Percentiles rank a stretch among this genome's conserved stretches.
Conservation (phyloP, 2,888 invertebrate species). For the Latrodectus hesperus region DNA sequence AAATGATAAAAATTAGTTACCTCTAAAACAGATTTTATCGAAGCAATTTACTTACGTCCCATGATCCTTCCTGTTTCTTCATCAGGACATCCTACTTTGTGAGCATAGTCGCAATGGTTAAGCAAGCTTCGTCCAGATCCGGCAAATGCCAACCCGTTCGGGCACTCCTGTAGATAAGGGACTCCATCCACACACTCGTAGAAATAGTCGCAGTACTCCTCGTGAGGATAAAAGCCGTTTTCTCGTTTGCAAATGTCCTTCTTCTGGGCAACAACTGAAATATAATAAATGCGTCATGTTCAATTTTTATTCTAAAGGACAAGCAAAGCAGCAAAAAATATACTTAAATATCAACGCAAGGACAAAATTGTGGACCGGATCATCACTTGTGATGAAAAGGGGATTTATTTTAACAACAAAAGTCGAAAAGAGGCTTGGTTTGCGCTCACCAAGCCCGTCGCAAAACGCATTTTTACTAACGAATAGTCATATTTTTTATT, state of each 20-base stretch:
- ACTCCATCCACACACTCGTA: conserved; percentile 90
- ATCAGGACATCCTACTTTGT: conserved; percentile 71
- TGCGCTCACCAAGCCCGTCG: too few species aligned
- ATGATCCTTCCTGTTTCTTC: conserved; percentile 69
- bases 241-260: conserved; percentile 50
- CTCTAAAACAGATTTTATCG: too few species aligned
- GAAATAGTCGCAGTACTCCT: conserved; percentile 84
- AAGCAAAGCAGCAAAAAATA: background rate
- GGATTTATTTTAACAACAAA: too few species aligned
- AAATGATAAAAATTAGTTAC: too few species aligned
- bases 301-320: background rate
- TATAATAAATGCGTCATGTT: background rate
- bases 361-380: too few species aligned
- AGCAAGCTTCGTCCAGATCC: conserved; percentile 81
- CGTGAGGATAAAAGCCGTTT: conserved; percentile 71
- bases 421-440: too few species aligned
- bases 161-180: conserved; percentile 89
- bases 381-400: too few species aligned
- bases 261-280: conserved; percentile 35
- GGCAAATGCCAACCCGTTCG: conserved; percentile 91
- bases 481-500: too few species aligned
- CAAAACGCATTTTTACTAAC: too few species aligned
- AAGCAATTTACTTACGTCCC: conserved; percentile 70
- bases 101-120: conserved; percentile 71
- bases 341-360: background rate